These are phyloP conservation scores for Enteromius fasciolatus DNA, from an alignment of 2,797 vertebrate species.

Conservation along the genomic window DNA sequence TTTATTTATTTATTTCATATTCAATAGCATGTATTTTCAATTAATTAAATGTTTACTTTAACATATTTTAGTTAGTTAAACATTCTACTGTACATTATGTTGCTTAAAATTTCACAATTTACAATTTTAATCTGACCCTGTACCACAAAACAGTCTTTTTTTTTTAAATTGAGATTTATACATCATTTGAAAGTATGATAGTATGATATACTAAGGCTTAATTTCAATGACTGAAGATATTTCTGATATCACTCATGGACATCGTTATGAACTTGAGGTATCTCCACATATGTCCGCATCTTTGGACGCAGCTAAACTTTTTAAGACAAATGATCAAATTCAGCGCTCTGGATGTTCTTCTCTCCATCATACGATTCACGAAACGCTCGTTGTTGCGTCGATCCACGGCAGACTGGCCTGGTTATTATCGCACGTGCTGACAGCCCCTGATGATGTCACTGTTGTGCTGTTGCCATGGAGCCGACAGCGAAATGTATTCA, in stretches of 20 bases:
- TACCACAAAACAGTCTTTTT: background rate
- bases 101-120: background rate
- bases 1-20: too few species aligned
- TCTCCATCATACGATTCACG: background rate
- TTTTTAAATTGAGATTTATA: too few species aligned
- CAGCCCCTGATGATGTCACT: constrained; percentile 44
- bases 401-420: constrained; percentile 29
- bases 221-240: background rate
- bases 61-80: background rate
- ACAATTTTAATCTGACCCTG: background rate
- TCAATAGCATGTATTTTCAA: too few species aligned
- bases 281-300: too few species aligned
- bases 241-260: background rate
- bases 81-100: background rate
- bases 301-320: background rate
- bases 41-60: background rate
- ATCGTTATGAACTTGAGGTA: background rate
- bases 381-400: background rate
- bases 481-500: constrained; percentile 59
- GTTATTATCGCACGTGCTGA: constrained; percentile 26
- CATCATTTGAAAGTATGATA: too few species aligned
- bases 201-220: too few species aligned
- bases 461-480: constrained; percentile 55
- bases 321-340: background rate
- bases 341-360: background rate